Conservation (phyloP, 2,113 vertebrate genomes). For the Phaethornis superciliosus region DNA sequence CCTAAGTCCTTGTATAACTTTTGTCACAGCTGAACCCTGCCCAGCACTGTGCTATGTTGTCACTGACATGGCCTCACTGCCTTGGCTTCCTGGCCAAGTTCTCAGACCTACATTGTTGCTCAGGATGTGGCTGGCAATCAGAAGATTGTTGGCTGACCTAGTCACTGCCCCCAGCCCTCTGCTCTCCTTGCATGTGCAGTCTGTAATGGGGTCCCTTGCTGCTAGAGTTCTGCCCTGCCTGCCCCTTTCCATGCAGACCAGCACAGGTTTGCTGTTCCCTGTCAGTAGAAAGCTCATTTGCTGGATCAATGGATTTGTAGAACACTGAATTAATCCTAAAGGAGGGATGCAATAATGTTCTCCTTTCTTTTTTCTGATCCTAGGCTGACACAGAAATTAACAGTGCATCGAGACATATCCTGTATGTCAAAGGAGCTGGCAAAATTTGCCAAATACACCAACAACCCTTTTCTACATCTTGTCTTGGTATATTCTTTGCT, state of each 20-base stretch:
- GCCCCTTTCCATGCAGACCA: neutral
- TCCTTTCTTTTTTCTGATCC: neutral
- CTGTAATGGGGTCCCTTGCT: neutral
- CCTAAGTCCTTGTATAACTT: neutral
- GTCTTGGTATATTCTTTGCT: neutral
- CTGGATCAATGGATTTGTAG: neutral
- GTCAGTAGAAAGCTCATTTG: neutral
- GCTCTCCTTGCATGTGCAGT: neutral
- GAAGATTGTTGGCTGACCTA: neutral
- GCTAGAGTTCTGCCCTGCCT: neutral
- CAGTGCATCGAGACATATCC: neutral
- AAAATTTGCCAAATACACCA: neutral
- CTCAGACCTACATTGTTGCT: neutral
- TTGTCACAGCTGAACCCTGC: neutral
- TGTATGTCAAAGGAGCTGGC: neutral
- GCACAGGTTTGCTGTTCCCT: neutral
- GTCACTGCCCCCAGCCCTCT: neutral
- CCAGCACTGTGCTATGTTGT: neutral
- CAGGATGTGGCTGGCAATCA: accelerated
- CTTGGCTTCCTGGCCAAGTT: neutral
- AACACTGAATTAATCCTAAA: neutral
- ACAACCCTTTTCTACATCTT: neutral
- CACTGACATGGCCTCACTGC: neutral
- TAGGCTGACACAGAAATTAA: neutral
- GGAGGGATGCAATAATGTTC: accelerated